A percentile compares a stretch with the other conserved stretches of the same genome.
Conservation (phyloP, 1,140 invertebrate genomes). For the Cyphomyrmex costatus region DNA sequence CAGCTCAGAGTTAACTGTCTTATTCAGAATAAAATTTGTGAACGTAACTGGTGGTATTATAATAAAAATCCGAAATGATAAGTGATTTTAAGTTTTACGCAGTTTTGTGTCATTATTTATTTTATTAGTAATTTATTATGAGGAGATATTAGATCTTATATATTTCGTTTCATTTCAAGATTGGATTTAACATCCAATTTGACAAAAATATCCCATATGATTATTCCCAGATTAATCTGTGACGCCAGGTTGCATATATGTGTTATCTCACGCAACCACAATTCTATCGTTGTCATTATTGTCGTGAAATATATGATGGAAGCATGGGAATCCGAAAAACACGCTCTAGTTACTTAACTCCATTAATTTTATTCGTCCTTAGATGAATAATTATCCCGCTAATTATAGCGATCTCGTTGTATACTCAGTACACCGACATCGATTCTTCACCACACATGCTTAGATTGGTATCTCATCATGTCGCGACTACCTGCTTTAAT, state of each 20-base stretch:
- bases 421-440: constrained; percentile 9
- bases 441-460: background rate
- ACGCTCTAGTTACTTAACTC: constrained; percentile 3
- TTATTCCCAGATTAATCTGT: background rate
- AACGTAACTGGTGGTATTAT: too few species aligned
- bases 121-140: too few species aligned
- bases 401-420: constrained; percentile 35
- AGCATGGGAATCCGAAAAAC: background rate
- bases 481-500: constrained; percentile 3
- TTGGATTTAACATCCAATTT: too few species aligned
- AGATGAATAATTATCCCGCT: too few species aligned
- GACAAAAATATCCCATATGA: too few species aligned
- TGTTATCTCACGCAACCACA: background rate
- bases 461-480: constrained; percentile 11
- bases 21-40: too few species aligned
- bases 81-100: too few species aligned
- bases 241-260: background rate
- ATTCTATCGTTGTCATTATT: background rate
- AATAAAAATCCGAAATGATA: too few species aligned
- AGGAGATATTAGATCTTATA: too few species aligned
- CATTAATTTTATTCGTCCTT: constrained; percentile 25
- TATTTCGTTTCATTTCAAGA: too few species aligned
- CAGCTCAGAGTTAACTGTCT: too few species aligned
- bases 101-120: too few species aligned
- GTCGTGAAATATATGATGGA: background rate